Evolutionary conservation across 2,113 vertebrate genomes (phyloP).

Genomic region (Blennius ocellaris): DNA sequence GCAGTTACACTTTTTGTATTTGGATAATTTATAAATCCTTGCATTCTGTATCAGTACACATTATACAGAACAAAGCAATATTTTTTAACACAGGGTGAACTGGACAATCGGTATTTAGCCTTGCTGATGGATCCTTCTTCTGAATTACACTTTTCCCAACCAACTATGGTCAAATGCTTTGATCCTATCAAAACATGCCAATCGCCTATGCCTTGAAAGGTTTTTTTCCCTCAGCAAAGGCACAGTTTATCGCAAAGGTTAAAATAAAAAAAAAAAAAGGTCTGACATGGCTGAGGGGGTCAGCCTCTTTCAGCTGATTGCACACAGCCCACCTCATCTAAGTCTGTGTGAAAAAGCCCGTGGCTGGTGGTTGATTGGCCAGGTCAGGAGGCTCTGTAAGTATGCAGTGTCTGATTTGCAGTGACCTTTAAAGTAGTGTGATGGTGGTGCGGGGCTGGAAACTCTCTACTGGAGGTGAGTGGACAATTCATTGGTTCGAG

Average conservation of each 20-base stretch:
- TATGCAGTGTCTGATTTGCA: constrained; percentile 60
- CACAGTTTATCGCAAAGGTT: constrained; percentile 55
- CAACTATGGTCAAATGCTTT: not conserved
- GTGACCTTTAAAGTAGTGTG: constrained; percentile 68
- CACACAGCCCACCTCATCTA: constrained; percentile 57
- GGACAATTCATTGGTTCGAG: constrained; percentile 26
- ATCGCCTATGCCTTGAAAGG: constrained; percentile 10
- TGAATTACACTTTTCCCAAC: too few relatives aligned
- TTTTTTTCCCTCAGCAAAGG: constrained; percentile 30
- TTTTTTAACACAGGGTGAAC: too few relatives aligned
- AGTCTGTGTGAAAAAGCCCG: constrained; percentile 51
- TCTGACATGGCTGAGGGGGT: constrained; percentile 62
- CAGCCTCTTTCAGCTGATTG: constrained; percentile 69
- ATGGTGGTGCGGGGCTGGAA: constrained; percentile 28
- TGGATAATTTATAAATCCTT: too few relatives aligned
- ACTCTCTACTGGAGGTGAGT: constrained; percentile 24
- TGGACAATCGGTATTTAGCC: too few relatives aligned
- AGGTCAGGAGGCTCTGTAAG: constrained; percentile 69
- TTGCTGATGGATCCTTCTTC: too few relatives aligned
- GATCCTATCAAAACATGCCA: constrained; percentile 14
- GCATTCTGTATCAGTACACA: too few relatives aligned
- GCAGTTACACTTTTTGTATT: too few relatives aligned
- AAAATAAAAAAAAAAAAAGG: constrained; percentile 63
- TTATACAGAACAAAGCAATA: too few relatives aligned
- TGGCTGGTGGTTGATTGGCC: constrained; percentile 72